Evolutionary conservation across 2,113 vertebrate genomes (phyloP).

Genomic region (Saccopteryx bilineata): DNA sequence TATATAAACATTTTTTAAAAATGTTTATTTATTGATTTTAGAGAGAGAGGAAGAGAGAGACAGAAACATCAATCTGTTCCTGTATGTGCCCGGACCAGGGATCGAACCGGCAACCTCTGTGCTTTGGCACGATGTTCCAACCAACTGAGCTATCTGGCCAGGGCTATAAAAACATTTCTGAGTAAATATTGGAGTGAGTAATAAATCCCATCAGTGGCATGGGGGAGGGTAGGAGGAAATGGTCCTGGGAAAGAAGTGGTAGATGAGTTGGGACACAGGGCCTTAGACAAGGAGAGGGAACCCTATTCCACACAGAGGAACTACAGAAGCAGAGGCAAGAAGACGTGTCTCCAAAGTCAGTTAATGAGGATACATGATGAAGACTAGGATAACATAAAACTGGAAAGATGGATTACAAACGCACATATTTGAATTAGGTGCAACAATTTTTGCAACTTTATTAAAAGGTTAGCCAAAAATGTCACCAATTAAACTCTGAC

Average conservation of each 20-base stretch:
- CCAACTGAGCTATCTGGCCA: too few species aligned
- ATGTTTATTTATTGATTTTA: background rate
- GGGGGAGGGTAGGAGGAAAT: background rate
- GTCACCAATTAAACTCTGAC: constrained; percentile 39
- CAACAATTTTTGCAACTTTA: background rate
- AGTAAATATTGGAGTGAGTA: constrained; percentile 12
- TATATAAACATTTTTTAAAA: background rate
- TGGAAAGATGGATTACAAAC: background rate
- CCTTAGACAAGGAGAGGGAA: background rate
- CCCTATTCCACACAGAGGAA: background rate
- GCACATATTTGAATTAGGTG: background rate
- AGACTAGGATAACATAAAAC: background rate
- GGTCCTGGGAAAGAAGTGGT: background rate
- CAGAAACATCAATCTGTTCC: too few species aligned
- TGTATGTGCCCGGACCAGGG: too few species aligned
- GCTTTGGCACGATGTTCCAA: too few species aligned
- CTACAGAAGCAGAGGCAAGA: background rate
- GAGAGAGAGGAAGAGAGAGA: too few species aligned
- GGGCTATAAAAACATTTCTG: background rate
- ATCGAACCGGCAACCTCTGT: too few species aligned
- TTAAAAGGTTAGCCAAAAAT: constrained; percentile 16
- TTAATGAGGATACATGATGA: background rate
- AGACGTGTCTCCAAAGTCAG: background rate
- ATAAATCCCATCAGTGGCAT: background rate
- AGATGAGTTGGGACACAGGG: background rate